phyloP scores from a whole-genome alignment of 2,113 vertebrate genomes.

The Mus musculus region DNA sequence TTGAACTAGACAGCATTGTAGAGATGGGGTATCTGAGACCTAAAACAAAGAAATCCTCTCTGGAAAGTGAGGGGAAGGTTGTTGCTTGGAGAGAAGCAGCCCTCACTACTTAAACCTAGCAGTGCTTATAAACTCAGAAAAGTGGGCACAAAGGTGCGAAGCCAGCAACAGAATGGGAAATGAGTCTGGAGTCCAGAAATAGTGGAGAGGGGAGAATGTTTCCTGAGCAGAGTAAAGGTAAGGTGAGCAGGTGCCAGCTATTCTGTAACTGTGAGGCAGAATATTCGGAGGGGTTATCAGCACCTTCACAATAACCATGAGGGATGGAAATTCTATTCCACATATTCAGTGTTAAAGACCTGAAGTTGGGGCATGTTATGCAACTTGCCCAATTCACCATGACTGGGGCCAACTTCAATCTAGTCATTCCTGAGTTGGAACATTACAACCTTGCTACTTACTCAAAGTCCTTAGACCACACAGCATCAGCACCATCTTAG shows the following conservation, averaged over 20 bases:
- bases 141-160: neutral
- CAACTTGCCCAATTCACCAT: neutral
- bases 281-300: accelerated
- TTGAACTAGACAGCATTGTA: neutral
- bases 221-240: neutral
- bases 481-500: neutral
- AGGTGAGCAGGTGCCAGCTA: neutral
- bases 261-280: neutral
- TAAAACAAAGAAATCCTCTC: neutral
- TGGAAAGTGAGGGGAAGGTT: neutral
- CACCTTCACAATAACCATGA: neutral
- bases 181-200: neutral
- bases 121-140: neutral
- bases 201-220: neutral
- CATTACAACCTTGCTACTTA: neutral
- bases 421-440: neutral
- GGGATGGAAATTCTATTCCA: neutral
- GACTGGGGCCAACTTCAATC: neutral
- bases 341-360: neutral
- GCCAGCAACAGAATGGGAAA: neutral
- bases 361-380: neutral
- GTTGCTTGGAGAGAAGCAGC: neutral
- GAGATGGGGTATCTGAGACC: neutral
- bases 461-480: neutral
- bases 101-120: neutral